Conservation (phyloP, 2,888 invertebrate genomes). For the Callyntrura sp. region DNA sequence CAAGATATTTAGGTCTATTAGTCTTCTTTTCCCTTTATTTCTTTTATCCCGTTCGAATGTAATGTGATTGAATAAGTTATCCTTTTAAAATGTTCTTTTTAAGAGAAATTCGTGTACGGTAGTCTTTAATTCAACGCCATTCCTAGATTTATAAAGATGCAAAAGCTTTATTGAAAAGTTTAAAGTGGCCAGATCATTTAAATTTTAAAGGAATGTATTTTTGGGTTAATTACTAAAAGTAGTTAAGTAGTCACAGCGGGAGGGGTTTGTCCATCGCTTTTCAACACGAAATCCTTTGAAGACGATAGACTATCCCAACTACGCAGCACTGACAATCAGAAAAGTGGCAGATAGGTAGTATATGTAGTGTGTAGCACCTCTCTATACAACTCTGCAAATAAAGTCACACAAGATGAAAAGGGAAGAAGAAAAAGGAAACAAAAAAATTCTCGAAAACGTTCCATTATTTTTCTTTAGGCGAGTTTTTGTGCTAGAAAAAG, state of each 20-base stretch:
- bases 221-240: conserved; percentile 48
- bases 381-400: background rate
- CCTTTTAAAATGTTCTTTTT: too few species aligned
- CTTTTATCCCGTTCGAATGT: background rate
- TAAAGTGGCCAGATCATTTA: conserved; percentile 26
- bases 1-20: background rate
- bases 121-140: too few species aligned
- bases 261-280: background rate
- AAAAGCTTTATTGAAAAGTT: conserved; percentile 13
- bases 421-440: conserved; percentile 3
- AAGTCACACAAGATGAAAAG: background rate
- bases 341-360: too few species aligned
- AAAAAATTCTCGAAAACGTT: conserved; percentile 17
- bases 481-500: conserved; percentile 40
- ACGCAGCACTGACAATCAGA: too few species aligned
- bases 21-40: background rate
- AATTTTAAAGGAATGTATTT: conserved; percentile 18
- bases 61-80: too few species aligned
- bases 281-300: conserved; percentile 6
- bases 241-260: background rate
- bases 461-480: background rate
- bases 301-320: background rate
- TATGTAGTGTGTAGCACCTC: too few species aligned
- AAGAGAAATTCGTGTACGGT: too few species aligned
- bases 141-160: too few species aligned